phyloP scores from a whole-genome alignment of 2,797 vertebrate species.

The Telmatherina bonti region DNA sequence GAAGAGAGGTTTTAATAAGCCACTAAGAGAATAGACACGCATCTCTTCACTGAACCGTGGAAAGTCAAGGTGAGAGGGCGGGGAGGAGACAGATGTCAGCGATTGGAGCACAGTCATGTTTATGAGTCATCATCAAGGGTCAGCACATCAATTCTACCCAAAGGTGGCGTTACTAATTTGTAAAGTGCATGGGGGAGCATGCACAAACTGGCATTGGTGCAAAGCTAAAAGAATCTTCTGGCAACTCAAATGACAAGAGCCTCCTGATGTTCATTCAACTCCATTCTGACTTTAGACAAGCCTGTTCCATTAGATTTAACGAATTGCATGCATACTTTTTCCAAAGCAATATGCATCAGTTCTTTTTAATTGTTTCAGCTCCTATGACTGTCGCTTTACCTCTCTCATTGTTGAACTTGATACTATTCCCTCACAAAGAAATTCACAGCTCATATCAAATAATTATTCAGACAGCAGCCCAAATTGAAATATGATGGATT shows the following conservation, averaged over 20 bases:
- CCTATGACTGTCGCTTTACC: constrained; percentile 1
- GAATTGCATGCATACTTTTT: background rate
- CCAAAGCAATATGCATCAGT: constrained; percentile 6
- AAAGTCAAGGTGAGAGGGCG: constrained; percentile 69
- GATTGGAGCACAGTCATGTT: constrained; percentile 58
- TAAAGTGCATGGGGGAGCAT: constrained; percentile 59
- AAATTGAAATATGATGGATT: constrained; percentile 56
- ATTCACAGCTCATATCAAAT: constrained; percentile 38
- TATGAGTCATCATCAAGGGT: constrained; percentile 73
- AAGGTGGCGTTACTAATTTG: constrained; percentile 60
- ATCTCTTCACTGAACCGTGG: constrained; percentile 28
- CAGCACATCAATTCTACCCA: constrained; percentile 46
- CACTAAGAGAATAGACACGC: constrained; percentile 56
- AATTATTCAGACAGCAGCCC: constrained; percentile 48
- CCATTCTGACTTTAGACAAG: constrained; percentile 17
- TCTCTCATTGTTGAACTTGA: constrained; percentile 22
- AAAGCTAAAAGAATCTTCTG: constrained; percentile 19
- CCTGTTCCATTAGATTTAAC: background rate
- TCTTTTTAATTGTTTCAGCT: constrained; percentile 28
- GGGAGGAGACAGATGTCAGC: constrained; percentile 57
- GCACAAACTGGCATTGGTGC: constrained; percentile 24
- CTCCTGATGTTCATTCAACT: constrained; percentile 19
- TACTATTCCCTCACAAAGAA: constrained; percentile 14
- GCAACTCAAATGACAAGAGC: constrained; percentile 22
- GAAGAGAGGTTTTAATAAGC: constrained; percentile 63